phyloP scores from a whole-genome alignment of 2,113 vertebrate species.

The Lonchura striata region DNA sequence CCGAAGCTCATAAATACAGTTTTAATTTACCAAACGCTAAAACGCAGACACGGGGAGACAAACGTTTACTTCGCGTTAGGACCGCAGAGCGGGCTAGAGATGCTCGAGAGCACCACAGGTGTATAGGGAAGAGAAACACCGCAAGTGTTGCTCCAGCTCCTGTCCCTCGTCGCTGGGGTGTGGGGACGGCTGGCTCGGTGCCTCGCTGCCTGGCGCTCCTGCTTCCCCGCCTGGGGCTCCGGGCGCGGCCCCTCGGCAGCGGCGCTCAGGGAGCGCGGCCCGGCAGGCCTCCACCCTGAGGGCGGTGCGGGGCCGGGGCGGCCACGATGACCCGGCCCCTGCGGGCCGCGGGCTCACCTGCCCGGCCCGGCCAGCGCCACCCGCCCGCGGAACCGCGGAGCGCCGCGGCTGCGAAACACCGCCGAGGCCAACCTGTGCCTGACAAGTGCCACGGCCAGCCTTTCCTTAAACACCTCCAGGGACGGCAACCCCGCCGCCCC shows the following conservation, averaged over 20 bases:
- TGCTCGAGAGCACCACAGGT: fast-evolving
- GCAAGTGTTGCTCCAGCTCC: fast-evolving
- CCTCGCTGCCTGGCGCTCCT: too few species aligned
- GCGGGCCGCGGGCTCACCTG: not conserved
- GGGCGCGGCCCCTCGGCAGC: too few species aligned
- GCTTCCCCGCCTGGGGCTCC: too few species aligned
- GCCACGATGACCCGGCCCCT: not conserved
- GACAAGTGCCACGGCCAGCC: not conserved
- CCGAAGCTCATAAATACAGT: not conserved
- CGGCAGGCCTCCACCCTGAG: fast-evolving
- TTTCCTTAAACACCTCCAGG: not conserved
- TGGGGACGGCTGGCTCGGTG: not conserved
- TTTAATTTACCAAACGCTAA: not conserved
- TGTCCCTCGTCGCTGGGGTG: fast-evolving
- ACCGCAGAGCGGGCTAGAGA: fast-evolving
- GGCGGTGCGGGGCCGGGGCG: too few species aligned
- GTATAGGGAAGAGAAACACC: fast-evolving
- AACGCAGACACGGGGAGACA: fast-evolving
- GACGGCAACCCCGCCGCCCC: not conserved
- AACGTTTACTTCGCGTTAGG: fast-evolving
- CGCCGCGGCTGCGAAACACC: not conserved
- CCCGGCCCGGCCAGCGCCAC: not conserved
- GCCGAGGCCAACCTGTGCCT: not conserved
- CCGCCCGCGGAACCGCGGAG: not conserved
- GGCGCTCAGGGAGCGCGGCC: too few species aligned